phyloP scores from a whole-genome alignment of 2,797 vertebrate genomes.

The Delichon dasypus region DNA sequence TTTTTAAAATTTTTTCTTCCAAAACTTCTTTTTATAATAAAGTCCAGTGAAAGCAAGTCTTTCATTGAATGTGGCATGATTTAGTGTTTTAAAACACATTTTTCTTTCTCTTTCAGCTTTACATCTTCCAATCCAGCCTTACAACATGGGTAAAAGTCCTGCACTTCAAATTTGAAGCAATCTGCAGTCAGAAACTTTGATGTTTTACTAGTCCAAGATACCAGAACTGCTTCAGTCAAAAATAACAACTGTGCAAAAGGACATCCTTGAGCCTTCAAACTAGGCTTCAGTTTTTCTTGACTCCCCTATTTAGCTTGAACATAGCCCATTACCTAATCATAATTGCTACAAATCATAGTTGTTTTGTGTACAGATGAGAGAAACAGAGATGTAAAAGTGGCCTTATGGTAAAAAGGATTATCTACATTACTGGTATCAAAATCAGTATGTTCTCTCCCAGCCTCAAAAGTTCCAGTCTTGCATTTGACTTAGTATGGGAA shows the following conservation, averaged over 20 bases:
- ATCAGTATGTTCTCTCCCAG: not conserved
- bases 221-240: slow-evolving; percentile 58
- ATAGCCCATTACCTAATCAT: not conserved
- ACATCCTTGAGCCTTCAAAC: slow-evolving; percentile 45
- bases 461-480: not conserved
- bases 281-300: slow-evolving; percentile 33
- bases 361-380: not conserved
- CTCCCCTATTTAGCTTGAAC: not conserved
- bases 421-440: not conserved
- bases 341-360: not conserved
- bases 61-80: not conserved
- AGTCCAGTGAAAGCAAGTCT: not conserved
- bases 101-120: slow-evolving; percentile 71
- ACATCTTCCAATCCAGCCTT: slow-evolving; percentile 68
- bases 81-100: slow-evolving; percentile 35
- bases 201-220: slow-evolving; percentile 63
- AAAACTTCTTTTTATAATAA: not conserved
- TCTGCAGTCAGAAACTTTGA: slow-evolving; percentile 48
- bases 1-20: not conserved
- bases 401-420: not conserved
- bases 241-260: slow-evolving; percentile 45
- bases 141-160: slow-evolving; percentile 68
- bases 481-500: not conserved
- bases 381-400: not conserved
- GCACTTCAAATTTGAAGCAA: slow-evolving; percentile 58